Evolutionary conservation across 2,888 invertebrate genomes (phyloP).

Genomic region (Gari tellinella): DNA sequence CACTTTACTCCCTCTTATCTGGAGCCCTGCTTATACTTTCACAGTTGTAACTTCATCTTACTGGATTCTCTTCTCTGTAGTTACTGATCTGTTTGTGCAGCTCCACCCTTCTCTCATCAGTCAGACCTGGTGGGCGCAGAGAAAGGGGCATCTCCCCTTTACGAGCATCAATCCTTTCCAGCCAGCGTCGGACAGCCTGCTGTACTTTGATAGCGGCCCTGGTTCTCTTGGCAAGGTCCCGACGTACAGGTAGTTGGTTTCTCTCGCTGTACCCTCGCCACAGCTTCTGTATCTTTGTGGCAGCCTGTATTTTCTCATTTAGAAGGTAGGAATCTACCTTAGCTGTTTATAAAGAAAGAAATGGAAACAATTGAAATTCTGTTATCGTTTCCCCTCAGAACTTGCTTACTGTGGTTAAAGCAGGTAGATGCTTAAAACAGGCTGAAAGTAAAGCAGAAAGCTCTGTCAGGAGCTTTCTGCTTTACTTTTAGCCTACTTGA

Average conservation of each 20-base stretch:
- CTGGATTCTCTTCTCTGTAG: slow-evolving; percentile 79
- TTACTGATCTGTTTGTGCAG: slow-evolving; percentile 78
- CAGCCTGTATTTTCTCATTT: slow-evolving; percentile 78
- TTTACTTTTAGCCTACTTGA: too few relatives aligned
- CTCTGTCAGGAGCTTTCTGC: too few relatives aligned
- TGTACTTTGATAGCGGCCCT: slow-evolving; percentile 81
- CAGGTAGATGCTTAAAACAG: too few relatives aligned
- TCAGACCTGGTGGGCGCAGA: slow-evolving; percentile 80
- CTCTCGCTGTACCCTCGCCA: slow-evolving; percentile 80
- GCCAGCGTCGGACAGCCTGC: slow-evolving; percentile 79
- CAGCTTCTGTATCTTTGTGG: slow-evolving; percentile 79
- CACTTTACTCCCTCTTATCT: too few relatives aligned
- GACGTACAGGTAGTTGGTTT: slow-evolving; percentile 62
- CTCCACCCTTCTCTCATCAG: slow-evolving; percentile 79
- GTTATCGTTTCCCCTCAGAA: not conserved
- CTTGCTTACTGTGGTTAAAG: too few relatives aligned
- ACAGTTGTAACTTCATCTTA: too few relatives aligned
- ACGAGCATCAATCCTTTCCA: slow-evolving; percentile 71
- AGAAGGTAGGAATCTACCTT: slow-evolving; percentile 78
- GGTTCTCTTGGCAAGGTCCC: slow-evolving; percentile 59
- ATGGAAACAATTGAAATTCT: too few relatives aligned
- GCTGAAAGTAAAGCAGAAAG: too few relatives aligned
- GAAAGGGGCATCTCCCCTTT: slow-evolving; percentile 75
- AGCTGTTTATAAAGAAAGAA: slow-evolving; percentile 63
- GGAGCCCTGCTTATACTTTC: too few relatives aligned